phyloP scores from a whole-genome alignment of 2,113 vertebrate species.

The Athene cunicularia region DNA sequence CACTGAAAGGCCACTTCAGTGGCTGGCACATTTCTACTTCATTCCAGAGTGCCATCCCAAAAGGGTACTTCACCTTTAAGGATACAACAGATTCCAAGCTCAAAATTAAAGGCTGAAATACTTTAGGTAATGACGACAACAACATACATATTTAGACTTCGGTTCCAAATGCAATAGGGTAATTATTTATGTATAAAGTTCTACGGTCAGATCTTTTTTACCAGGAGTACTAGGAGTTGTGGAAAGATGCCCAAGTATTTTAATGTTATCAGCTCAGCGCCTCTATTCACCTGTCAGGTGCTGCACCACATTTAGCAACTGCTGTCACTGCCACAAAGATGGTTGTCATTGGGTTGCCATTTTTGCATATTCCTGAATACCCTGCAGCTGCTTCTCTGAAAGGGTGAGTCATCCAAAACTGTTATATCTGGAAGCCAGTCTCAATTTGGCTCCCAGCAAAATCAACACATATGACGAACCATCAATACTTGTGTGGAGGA shows the following conservation, averaged over 20 bases:
- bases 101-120: background rate
- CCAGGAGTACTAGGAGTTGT: background rate
- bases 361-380: background rate
- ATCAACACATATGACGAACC: conserved; percentile 1
- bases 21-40: background rate
- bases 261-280: background rate
- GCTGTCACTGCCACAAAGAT: accelerated
- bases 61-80: background rate
- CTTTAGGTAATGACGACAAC: background rate
- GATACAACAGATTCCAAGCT: background rate
- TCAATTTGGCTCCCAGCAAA: conserved; percentile 4
- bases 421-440: conserved; percentile 3
- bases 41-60: background rate
- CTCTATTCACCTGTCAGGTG: background rate
- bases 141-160: background rate
- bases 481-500: background rate
- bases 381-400: conserved; percentile 37
- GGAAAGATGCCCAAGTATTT: background rate
- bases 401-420: conserved; percentile 18
- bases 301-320: conserved; percentile 5
- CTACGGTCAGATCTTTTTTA: background rate
- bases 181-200: background rate
- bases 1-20: background rate
- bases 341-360: background rate
- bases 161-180: background rate